Evolutionary conservation across 2,888 invertebrate genomes (phyloP).

Genomic region (Malthinus seriepunctatus): DNA sequence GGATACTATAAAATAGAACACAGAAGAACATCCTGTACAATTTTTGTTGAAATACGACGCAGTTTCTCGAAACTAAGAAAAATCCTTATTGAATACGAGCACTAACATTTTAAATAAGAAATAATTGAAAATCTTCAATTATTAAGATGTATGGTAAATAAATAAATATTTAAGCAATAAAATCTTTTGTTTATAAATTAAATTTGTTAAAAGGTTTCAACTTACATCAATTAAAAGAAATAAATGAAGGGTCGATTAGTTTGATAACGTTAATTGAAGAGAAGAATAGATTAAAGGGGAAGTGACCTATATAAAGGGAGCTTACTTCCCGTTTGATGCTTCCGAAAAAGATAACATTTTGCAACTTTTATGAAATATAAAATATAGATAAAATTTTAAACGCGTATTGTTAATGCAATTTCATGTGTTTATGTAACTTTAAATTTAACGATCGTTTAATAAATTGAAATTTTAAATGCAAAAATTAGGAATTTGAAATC

Average conservation of each 20-base stretch:
- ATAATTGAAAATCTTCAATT: too few species aligned
- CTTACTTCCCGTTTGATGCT: conserved; percentile 26
- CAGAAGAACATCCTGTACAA: too few species aligned
- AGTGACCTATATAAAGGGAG: conserved; percentile 33
- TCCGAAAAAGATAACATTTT: conserved; percentile 27
- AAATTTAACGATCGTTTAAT: too few species aligned
- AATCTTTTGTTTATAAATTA: conserved; percentile 8
- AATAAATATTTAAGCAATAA: not conserved
- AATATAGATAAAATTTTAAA: conserved; percentile 21
- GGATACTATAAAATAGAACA: too few species aligned
- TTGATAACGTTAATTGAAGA: conserved; percentile 29
- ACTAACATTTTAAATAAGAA: too few species aligned
- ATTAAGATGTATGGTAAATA: too few species aligned
- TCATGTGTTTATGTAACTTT: not conserved
- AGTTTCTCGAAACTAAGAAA: too few species aligned
- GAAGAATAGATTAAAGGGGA: conserved; percentile 33
- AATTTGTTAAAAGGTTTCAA: conserved; percentile 15
- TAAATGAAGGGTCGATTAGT: conserved; percentile 24
- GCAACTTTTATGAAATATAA: conserved; percentile 23
- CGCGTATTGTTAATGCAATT: conserved; percentile 7
- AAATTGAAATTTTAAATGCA: too few species aligned
- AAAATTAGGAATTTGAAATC: too few species aligned
- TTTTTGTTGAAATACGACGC: too few species aligned
- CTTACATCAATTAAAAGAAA: conserved; percentile 26
- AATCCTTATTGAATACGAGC: too few species aligned